These are phyloP conservation scores for Rotaria magnacalcarata DNA, from an alignment of 2,888 invertebrate genomes.

Conservation along the genomic window DNA sequence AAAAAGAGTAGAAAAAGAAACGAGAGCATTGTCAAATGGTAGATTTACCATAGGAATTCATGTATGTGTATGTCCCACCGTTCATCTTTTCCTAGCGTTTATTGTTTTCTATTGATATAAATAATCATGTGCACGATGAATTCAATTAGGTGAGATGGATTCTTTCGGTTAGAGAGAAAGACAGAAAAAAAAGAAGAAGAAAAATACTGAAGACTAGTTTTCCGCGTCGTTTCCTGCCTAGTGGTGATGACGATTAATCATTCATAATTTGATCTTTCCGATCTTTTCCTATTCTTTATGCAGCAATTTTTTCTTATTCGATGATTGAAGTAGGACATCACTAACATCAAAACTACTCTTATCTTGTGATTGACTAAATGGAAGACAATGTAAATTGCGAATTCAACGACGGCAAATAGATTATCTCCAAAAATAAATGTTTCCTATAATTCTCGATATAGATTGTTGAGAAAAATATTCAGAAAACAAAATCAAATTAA, in stretches of 20 bases:
- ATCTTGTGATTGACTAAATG: background rate
- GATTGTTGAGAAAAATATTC: too few species aligned
- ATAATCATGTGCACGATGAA: constrained; percentile 26
- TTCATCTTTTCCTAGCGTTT: background rate
- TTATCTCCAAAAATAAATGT: too few species aligned
- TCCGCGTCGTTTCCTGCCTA: background rate
- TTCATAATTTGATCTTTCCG: constrained; percentile 20
- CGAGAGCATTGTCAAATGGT: background rate
- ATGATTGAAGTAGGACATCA: background rate
- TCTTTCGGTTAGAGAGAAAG: background rate
- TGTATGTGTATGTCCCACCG: background rate
- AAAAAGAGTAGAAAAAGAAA: background rate
- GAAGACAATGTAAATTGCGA: background rate
- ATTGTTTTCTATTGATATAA: background rate
- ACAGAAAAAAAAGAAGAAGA: background rate
- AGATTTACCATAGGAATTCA: background rate
- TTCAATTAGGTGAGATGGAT: constrained; percentile 18
- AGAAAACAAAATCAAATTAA: too few species aligned
- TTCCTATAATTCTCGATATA: too few species aligned
- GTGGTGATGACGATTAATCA: background rate
- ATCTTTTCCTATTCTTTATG: background rate
- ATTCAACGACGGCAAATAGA: too few species aligned
- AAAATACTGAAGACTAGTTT: background rate
- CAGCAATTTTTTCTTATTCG: background rate
- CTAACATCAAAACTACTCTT: background rate